Evolutionary conservation across 1,140 invertebrate genomes (phyloP).

Genomic region (Heliothis subflexa): DNA sequence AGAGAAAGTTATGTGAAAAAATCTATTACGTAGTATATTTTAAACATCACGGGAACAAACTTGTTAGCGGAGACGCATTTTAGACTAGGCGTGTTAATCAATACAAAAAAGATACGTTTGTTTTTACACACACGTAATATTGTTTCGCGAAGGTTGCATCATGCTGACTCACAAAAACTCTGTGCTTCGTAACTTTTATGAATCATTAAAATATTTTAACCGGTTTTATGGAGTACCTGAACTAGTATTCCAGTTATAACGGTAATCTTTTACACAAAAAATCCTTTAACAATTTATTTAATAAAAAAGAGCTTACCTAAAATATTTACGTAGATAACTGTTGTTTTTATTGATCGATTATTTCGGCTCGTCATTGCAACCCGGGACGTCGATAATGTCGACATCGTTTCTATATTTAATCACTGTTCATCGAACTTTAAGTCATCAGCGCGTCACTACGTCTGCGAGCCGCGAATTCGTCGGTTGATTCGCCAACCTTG

Average conservation of each 20-base stretch:
- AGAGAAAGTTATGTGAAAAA: slow-evolving; percentile 61
- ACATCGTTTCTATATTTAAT: slow-evolving; percentile 53
- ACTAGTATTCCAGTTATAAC: slow-evolving; percentile 40
- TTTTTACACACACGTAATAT: slow-evolving; percentile 64
- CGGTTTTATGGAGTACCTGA: neutral
- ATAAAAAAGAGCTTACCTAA: slow-evolving; percentile 8
- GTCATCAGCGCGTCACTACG: slow-evolving; percentile 67
- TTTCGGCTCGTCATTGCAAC: slow-evolving; percentile 19
- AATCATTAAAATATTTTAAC: slow-evolving; percentile 28
- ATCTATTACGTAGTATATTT: slow-evolving; percentile 50
- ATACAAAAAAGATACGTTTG: slow-evolving; percentile 68
- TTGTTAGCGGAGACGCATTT: slow-evolving; percentile 63
- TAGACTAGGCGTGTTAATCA: slow-evolving; percentile 74
- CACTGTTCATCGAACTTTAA: slow-evolving; percentile 49
- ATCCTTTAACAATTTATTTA: neutral
- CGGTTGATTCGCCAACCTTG: slow-evolving; percentile 81
- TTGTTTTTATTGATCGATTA: neutral
- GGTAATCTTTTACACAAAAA: slow-evolving; percentile 11
- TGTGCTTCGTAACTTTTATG: neutral
- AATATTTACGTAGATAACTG: neutral
- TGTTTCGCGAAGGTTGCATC: slow-evolving; percentile 73
- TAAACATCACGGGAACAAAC: slow-evolving; percentile 63
- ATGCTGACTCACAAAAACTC: slow-evolving; percentile 63
- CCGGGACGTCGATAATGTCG: slow-evolving; percentile 34
- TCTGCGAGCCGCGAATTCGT: slow-evolving; percentile 71